phyloP scores from a whole-genome alignment of 1,140 invertebrate species.

The Drosophila bipectinata region DNA sequence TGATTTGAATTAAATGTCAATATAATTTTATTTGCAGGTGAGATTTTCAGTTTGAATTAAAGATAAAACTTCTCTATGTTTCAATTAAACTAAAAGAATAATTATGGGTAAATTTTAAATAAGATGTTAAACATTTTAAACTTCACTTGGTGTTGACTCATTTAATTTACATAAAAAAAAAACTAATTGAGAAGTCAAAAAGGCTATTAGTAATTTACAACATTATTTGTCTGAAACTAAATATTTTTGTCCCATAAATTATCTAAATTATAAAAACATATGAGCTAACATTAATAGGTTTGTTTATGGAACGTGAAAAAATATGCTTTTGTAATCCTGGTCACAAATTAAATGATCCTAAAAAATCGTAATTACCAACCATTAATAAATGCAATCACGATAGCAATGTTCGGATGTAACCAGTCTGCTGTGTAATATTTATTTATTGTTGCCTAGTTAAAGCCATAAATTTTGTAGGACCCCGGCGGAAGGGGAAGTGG shows the following conservation, averaged over 20 bases:
- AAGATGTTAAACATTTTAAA: not conserved
- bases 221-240: slow-evolving; percentile 1
- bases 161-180: no score
- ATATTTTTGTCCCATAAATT: slow-evolving; percentile 10
- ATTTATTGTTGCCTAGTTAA: slow-evolving; percentile 45
- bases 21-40: slow-evolving; percentile 41
- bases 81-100: not conserved
- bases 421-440: slow-evolving; percentile 37
- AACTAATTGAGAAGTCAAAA: not conserved
- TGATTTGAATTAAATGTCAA: slow-evolving; percentile 20
- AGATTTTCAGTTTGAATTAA: not conserved
- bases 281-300: not conserved
- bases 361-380: slow-evolving; percentile 37
- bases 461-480: slow-evolving; percentile 30
- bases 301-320: slow-evolving; percentile 14
- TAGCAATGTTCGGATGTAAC: slow-evolving; percentile 27
- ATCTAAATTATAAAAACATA: slow-evolving; percentile 1
- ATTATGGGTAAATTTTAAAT: no score
- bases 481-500: slow-evolving; percentile 25
- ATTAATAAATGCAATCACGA: slow-evolving; percentile 38
- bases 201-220: not conserved
- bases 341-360: slow-evolving; percentile 11
- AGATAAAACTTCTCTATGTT: not conserved
- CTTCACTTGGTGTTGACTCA: not conserved
- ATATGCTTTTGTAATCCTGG: slow-evolving; percentile 9